These are phyloP conservation scores for Arctocebus calabarensis DNA, from an alignment of 2,797 vertebrate species.

Conservation along the genomic window DNA sequence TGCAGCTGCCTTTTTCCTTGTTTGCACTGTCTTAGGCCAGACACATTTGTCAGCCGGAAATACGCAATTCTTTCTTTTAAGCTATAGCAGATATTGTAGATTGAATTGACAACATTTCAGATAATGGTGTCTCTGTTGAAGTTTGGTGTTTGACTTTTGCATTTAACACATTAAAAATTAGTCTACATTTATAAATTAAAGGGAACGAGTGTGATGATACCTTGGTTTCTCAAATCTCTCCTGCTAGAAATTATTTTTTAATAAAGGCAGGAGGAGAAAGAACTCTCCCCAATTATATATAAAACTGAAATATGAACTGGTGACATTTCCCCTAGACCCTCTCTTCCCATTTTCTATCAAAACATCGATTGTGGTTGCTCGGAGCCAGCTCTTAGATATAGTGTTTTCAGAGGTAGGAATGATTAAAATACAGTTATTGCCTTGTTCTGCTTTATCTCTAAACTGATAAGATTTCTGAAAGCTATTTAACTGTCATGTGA, in stretches of 20 bases:
- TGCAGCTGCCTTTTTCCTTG: background rate
- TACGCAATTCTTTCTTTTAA: background rate
- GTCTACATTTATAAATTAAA: background rate
- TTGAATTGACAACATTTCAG: conserved; percentile 57
- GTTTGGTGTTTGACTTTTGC: conserved; percentile 2
- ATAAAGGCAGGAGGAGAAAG: conserved; percentile 34
- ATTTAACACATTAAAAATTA: background rate
- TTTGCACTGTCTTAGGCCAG: background rate
- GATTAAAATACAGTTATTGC: conserved; percentile 76
- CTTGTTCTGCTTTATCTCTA: conserved; percentile 71
- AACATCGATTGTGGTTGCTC: conserved; percentile 55
- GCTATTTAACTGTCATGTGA: conserved; percentile 69
- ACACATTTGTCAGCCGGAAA: background rate
- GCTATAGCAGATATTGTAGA: background rate
- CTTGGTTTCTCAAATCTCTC: background rate
- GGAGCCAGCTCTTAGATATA: conserved; percentile 4
- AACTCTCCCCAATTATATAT: conserved; percentile 51
- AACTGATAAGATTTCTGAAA: conserved; percentile 76
- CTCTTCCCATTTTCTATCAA: background rate
- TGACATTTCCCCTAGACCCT: background rate
- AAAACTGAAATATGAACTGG: conserved; percentile 69
- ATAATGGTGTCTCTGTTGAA: background rate
- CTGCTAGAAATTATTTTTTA: background rate
- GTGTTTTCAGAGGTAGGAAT: conserved; percentile 49
- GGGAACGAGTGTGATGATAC: background rate